Evolutionary conservation across 2,888 invertebrate species (phyloP), one percentile per base, ranked within the genome.

Genomic region (Drosophila prolongata): DNA sequence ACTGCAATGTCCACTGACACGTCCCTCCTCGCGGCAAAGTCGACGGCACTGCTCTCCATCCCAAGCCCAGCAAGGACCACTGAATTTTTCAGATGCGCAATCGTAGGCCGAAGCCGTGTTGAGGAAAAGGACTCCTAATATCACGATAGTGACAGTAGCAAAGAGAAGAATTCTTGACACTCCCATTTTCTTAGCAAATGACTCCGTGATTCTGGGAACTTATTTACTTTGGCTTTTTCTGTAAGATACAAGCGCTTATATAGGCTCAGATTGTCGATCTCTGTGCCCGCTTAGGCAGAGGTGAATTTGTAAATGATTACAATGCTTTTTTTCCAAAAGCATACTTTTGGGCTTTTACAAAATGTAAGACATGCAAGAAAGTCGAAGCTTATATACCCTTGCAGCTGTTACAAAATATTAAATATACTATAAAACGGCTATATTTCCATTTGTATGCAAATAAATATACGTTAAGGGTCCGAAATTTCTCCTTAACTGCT

Each of bases 41-140:
- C 60, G 43, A 4, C 43, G 56, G 43, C 55, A 55, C 27, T 43
- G 55, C 8, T 55, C 55, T 16, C 55, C 55, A 49, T 47, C 47
- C 47, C 46, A 46, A 1, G 46, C 46, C 46, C 46, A 46, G 46
- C 47, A 47, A 2, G 47, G 47, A 10, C 47, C 47, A 30, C 47
- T 47, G 14, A 30, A 47, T 14, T 0, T 30, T 30, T 14, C 47
- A 11, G 47, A 47, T 0, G 1, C n/a, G 6, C 47, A 47, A 46
- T 46, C 46, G 1, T 5, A 3, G n/a, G 46, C 46, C 47, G 47
- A 30, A 14, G 47, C n/a, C 44, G n/a, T n/a, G 44, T 44, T 14
- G 46, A 14, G 30, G 4, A n/a, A 30, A 27, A 47, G 14, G 9
- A 47, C 27, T 2, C 30, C 30, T 14, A 47, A 14, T n/a, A 30